These are phyloP conservation scores for Chlorops oryzae DNA, from an alignment of 1,140 invertebrate genomes.

Conservation along the genomic window DNA sequence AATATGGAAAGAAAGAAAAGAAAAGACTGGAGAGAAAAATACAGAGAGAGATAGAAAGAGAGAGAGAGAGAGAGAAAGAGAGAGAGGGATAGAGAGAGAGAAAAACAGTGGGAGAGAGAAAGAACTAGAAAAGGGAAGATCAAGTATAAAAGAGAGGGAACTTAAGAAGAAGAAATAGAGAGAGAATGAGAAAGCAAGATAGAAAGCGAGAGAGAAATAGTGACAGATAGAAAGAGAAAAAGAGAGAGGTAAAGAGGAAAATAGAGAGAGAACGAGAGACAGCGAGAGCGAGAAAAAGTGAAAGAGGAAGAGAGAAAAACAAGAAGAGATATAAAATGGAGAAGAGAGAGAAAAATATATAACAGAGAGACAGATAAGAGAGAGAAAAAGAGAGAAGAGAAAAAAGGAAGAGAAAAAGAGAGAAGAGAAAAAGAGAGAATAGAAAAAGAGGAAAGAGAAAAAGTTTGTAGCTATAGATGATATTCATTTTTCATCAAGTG, in stretches of 20 bases:
- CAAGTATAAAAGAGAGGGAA: neutral
- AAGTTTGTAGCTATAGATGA: neutral
- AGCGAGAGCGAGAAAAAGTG: neutral
- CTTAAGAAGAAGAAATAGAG: neutral
- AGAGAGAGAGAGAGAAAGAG: neutral
- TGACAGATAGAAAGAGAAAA: neutral
- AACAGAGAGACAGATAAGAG: neutral
- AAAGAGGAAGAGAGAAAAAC: neutral
- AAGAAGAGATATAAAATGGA: neutral
- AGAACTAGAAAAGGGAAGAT: neutral
- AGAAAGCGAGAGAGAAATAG: neutral
- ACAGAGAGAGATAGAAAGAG: neutral
- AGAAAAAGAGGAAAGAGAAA: neutral
- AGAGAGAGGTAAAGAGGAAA: neutral
- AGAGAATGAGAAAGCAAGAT: neutral
- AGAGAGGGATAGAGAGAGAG: neutral
- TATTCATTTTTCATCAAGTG: neutral
- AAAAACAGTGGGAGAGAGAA: neutral
- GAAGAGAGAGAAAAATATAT: neutral
- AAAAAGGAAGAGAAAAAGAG: neutral
- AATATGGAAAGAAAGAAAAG: neutral
- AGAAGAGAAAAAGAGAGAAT: neutral
- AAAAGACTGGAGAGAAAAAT: neutral
- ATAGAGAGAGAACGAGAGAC: neutral
- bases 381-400: neutral